Base-by-base conservation (phyloP, 2,797 vertebrate species). In the Silurus aristotelis region DNA sequence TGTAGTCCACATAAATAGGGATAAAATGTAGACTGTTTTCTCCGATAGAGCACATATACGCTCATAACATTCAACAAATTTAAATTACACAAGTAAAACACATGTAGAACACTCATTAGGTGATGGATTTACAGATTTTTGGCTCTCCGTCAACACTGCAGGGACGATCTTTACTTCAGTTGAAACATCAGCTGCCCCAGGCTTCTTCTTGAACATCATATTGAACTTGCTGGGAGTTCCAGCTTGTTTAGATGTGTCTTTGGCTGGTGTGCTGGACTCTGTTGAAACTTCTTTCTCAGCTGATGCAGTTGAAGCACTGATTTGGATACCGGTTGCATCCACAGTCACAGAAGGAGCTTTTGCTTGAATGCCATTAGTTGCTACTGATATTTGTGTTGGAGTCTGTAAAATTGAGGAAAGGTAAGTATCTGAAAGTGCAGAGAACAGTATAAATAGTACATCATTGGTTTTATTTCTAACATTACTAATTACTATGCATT, bases 181-280 rank as follows among this genome's bases (percentile, higher is more conserved):
- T 64, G 89, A 83, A 0, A 17, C 60, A 58, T 3, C 38, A 19
- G 14, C 14, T 10, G 87, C 72, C 63, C 64, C 91, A 80, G 85
- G 58, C 83, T 93, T 94, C 89, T 92, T 52, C 48, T 52, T 52
- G 48, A 52, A 52, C 48, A 97, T 84, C 87, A 93, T 97, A 84
- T 94, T 93, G 1, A 98, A 95, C 83, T 95, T 82, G 19, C 68
- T 90, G 38, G 85, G 3, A 87, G 91, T 0, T 83, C 1, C 22
- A 89, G 63, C 14, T 83, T 20, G 15, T 84, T 85, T 89, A 90
- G 38, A 87, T 56, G 63, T 85, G 87, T 58, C 71, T 0, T 83
- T 0, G 4, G 14, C 48, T 20, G 46, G 25, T 60, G 84, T 0
- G 4, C 2, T 2, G 0, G 91, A 91, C 86, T 92, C 87, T 0